Conservation (phyloP, 1,140 invertebrate genomes). For the Andrena cerasifolii region DNA sequence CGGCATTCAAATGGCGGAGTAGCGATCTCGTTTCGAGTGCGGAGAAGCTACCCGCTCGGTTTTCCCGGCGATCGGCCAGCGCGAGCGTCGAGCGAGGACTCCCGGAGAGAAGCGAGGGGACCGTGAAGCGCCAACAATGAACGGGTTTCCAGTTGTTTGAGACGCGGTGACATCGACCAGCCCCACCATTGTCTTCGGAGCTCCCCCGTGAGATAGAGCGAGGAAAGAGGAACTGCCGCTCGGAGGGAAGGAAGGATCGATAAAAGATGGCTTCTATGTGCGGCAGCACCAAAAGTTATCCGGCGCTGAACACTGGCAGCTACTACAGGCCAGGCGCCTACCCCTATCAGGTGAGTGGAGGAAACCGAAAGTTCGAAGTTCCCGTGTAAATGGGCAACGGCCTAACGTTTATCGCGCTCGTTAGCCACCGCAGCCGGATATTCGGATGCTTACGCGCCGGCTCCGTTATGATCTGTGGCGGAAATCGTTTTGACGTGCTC, state of each 20-base stretch:
- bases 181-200: constrained; percentile 16
- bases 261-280: constrained; percentile 79
- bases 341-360: constrained; percentile 79
- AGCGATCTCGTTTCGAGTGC: not conserved
- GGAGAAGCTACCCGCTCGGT: not conserved
- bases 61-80: not conserved
- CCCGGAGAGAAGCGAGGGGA: not conserved
- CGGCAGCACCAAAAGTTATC: constrained; percentile 79
- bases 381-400: no score
- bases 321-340: constrained; percentile 78
- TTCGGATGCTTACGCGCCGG: constrained; percentile 26
- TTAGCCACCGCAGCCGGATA: not conserved
- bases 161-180: no score
- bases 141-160: constrained; percentile 1
- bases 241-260: not conserved
- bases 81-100: not conserved
- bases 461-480: constrained; percentile 42
- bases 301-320: constrained; percentile 76
- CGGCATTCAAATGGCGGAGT: not conserved
- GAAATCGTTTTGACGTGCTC: constrained; percentile 39
- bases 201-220: not conserved
- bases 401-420: not conserved
- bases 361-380: not conserved
- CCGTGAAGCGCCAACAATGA: constrained; percentile 1
- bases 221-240: not conserved